Conservation (phyloP, 1,140 invertebrate species). For the Melanaphis sacchari region DNA sequence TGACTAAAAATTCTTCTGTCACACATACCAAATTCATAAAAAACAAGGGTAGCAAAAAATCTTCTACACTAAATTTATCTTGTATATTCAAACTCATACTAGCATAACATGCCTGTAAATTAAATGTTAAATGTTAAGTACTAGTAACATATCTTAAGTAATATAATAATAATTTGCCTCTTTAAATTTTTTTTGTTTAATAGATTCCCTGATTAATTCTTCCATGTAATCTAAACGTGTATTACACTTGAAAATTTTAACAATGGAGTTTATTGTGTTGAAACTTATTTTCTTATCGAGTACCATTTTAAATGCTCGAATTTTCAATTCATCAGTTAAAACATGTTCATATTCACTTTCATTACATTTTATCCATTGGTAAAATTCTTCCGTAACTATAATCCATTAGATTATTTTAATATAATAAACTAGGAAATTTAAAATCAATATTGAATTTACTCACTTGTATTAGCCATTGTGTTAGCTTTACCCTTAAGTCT, state of each 20-base stretch:
- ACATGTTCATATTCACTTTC: constrained; percentile 63
- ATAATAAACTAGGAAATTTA: not conserved
- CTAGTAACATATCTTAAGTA: not conserved
- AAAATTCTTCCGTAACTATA: constrained; percentile 70
- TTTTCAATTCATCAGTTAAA: constrained; percentile 67
- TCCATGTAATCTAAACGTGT: constrained; percentile 63
- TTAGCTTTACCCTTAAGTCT: constrained; percentile 52
- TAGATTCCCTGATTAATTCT: constrained; percentile 35
- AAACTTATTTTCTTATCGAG: constrained; percentile 67
- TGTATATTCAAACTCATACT: constrained; percentile 71
- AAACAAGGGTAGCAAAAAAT: constrained; percentile 75
- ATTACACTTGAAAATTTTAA: constrained; percentile 69
- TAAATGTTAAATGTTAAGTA: not conserved
- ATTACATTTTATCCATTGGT: constrained; percentile 64
- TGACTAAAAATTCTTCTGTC: constrained; percentile 72
- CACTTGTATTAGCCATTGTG: constrained; percentile 17
- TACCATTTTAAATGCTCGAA: constrained; percentile 69
- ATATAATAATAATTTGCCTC: not conserved
- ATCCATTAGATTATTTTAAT: constrained; percentile 58
- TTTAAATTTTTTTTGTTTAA: constrained; percentile 33
- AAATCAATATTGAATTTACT: not conserved
- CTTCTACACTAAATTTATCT: constrained; percentile 70
- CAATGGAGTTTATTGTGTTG: constrained; percentile 66
- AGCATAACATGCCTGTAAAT: constrained; percentile 69
- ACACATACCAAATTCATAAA: constrained; percentile 75